Evolutionary conservation across 2,888 invertebrate genomes (phyloP).

Genomic region (Heliconius cydno): DNA sequence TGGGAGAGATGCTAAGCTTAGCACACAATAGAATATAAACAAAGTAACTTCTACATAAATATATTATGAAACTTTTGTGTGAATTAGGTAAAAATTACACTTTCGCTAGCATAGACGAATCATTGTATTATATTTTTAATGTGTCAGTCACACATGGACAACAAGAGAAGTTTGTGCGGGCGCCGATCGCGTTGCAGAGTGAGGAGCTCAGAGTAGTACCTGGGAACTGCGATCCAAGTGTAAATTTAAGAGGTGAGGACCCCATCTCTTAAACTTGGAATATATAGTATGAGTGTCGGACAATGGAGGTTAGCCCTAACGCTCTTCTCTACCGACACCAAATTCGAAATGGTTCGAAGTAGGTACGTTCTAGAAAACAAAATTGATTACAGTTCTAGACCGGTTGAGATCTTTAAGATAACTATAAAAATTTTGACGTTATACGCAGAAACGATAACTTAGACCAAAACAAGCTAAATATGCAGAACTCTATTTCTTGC

Average conservation of each 20-base stretch:
- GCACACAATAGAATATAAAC: constrained; percentile 5
- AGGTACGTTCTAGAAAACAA: too few species aligned
- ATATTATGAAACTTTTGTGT: constrained; percentile 13
- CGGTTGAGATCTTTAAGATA: too few species aligned
- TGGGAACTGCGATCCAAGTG: too few species aligned
- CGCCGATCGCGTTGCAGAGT: too few species aligned
- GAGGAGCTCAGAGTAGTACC: too few species aligned
- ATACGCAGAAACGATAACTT: not conserved
- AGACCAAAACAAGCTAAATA: not conserved
- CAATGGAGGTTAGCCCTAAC: too few species aligned
- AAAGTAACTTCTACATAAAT: not conserved
- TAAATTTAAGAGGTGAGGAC: too few species aligned
- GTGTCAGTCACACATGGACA: too few species aligned
- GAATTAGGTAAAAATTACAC: constrained; percentile 1
- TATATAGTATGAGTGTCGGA: too few species aligned
- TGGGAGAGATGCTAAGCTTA: not conserved
- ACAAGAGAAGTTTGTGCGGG: too few species aligned
- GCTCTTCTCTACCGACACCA: not conserved
- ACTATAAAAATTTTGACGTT: not conserved
- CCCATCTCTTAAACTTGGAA: too few species aligned
- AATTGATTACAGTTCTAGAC: too few species aligned
- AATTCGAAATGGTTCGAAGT: not conserved
- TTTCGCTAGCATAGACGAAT: constrained; percentile 2
- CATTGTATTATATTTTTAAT: not conserved
- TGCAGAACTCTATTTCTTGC: not conserved